Conservation (phyloP, 2,888 invertebrate species). For the Trachelus troglodyta region DNA sequence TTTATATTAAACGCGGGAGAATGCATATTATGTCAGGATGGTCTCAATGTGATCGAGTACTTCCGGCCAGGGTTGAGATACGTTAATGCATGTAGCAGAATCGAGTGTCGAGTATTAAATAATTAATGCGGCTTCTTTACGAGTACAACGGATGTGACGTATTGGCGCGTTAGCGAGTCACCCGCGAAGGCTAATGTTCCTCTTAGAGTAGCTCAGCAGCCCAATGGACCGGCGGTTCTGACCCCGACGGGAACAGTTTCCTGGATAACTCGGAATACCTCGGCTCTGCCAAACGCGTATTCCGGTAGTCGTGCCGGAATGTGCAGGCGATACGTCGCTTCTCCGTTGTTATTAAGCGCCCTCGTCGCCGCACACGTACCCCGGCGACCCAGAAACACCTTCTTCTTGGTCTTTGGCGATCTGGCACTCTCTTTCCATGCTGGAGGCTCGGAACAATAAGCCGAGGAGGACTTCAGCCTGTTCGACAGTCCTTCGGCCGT, state of each 20-base stretch:
- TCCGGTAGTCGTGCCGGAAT: slow-evolving; percentile 50
- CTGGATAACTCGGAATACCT: slow-evolving; percentile 60
- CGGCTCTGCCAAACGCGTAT: slow-evolving; percentile 57
- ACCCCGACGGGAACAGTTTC: slow-evolving; percentile 36
- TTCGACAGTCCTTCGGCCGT: too few species aligned
- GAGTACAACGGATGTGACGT: slow-evolving; percentile 47
- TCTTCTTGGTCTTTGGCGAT: too few species aligned
- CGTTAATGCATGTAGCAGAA: too few species aligned
- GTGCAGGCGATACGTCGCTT: slow-evolving; percentile 34
- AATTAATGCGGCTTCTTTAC: slow-evolving; percentile 53
- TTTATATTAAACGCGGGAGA: too few species aligned
- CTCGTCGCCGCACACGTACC: not conserved
- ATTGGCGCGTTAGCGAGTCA: slow-evolving; percentile 53
- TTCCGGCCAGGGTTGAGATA: too few species aligned
- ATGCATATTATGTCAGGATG: too few species aligned
- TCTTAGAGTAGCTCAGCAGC: too few species aligned
- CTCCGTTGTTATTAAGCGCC: slow-evolving; percentile 41
- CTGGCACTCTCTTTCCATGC: too few species aligned
- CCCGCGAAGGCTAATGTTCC: too few species aligned
- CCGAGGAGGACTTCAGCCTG: too few species aligned
- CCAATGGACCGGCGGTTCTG: not conserved
- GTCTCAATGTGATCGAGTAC: too few species aligned
- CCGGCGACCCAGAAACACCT: not conserved
- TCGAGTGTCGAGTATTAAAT: slow-evolving; percentile 50
- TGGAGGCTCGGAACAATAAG: too few species aligned